phyloP scores from a whole-genome alignment of 2,888 invertebrate genomes.

The Amphipoea oculea region DNA sequence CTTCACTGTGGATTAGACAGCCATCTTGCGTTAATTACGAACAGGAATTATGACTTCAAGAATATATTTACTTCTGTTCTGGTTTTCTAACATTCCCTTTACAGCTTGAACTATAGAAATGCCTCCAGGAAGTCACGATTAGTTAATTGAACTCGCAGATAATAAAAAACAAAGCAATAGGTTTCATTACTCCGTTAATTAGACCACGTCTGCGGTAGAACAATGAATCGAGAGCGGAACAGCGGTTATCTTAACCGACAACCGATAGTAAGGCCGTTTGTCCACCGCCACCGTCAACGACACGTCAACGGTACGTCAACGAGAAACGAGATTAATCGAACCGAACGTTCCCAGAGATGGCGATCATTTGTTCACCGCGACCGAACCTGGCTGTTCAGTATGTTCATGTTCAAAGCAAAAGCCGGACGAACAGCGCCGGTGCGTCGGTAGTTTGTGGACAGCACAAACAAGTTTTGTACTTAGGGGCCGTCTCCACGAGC shows the following conservation, averaged over 20 bases:
- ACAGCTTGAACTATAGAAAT: slow-evolving; percentile 9
- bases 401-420: background rate
- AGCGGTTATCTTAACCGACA: slow-evolving; percentile 51
- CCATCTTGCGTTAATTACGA: background rate
- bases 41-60: background rate
- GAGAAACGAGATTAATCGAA: background rate
- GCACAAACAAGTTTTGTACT: background rate
- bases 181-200: slow-evolving; percentile 63
- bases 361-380: background rate
- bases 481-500: no score
- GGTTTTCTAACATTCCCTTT: background rate
- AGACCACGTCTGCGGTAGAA: slow-evolving; percentile 63
- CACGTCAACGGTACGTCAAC: background rate
- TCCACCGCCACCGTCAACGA: background rate
- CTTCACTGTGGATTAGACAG: slow-evolving; percentile 1
- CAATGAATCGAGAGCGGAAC: slow-evolving; percentile 64
- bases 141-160: slow-evolving; percentile 40
- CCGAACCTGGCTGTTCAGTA: no score
- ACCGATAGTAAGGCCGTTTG: background rate
- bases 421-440: background rate
- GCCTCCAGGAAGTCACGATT: slow-evolving; percentile 49
- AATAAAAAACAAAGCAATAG: slow-evolving; percentile 53
- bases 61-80: background rate
- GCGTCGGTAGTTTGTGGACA: background rate
- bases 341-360: background rate